Evolutionary conservation across 2,888 invertebrate genomes (phyloP).

Genomic region (Ctenicera cuprea): DNA sequence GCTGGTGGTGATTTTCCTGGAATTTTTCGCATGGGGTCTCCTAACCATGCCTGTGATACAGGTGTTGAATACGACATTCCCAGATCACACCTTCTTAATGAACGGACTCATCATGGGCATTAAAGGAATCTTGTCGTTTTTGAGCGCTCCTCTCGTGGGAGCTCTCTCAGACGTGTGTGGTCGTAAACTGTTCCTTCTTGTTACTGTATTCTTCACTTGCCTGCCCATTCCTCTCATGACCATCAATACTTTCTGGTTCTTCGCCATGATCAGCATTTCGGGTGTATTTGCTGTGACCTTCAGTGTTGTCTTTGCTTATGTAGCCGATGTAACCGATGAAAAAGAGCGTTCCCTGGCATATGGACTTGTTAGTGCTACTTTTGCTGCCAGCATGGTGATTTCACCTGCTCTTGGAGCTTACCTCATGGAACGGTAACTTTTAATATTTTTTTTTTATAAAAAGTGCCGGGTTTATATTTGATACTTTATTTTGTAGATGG

Average conservation of each 20-base stretch:
- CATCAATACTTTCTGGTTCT: conserved; percentile 95
- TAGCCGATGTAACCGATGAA: conserved; percentile 98
- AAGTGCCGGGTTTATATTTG: conserved; percentile 73
- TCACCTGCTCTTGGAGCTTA: conserved; percentile 97
- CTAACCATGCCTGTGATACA: conserved; percentile 98
- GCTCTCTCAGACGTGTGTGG: conserved; percentile 99
- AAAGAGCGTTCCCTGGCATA: conserved; percentile 96
- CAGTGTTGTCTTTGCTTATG: conserved; percentile 99
- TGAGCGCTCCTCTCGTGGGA: conserved; percentile 97
- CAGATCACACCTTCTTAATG: conserved; percentile 99
- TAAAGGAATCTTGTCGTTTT: conserved; percentile 95
- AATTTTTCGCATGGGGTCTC: conserved; percentile 99
- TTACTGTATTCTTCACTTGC: conserved; percentile 99
- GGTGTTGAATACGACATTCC: conserved; percentile 96
- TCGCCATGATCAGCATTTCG: conserved; percentile 98
- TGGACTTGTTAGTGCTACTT: conserved; percentile 95
- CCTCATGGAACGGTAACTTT: conserved; percentile 80
- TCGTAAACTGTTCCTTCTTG: conserved; percentile 96
- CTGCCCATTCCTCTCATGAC: conserved; percentile 99
- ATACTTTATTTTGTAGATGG: conserved; percentile 71
- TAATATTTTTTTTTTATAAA: no score
- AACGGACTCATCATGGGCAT: conserved; percentile 98
- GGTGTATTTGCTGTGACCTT: conserved; percentile 99
- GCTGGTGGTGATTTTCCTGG: conserved; percentile 98
- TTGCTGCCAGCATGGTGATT: conserved; percentile 99